A percentile compares a stretch with the other conserved stretches of the same genome.
These are phyloP conservation scores for Leucopsar rothschildi DNA, from an alignment of 2,113 vertebrate species.

Conservation along the genomic window DNA sequence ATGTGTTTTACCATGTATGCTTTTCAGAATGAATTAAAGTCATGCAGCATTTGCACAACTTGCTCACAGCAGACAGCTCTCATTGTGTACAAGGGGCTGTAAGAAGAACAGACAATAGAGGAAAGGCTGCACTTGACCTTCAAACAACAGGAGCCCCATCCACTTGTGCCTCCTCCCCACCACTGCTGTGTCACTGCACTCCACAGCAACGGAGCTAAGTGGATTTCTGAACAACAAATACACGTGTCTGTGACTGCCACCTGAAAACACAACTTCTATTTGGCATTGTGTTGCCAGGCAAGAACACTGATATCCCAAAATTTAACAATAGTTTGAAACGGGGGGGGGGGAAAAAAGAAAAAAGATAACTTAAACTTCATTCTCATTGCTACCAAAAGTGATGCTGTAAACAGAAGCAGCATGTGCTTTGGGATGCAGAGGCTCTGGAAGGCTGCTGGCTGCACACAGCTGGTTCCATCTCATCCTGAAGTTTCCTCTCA, in stretches of 20 bases:
- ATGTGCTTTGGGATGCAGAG: neutral
- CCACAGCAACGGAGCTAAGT: neutral
- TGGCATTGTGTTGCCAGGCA: neutral
- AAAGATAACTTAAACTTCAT: neutral
- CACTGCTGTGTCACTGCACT: neutral
- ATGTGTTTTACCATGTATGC: slow-evolving; percentile 52
- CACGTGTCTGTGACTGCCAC: neutral
- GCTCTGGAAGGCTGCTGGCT: neutral
- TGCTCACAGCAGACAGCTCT: slow-evolving; percentile 74
- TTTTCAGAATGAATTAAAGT: slow-evolving; percentile 70
- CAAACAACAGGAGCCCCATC: neutral
- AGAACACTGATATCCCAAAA: neutral
- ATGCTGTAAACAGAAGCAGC: neutral
- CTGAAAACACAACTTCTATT: neutral
- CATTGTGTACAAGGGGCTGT: slow-evolving; percentile 72
- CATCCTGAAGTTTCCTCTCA: neutral
- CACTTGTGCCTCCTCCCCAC: neutral
- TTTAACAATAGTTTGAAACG: neutral
- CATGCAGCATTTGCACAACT: slow-evolving; percentile 69
- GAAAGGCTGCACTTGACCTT: neutral
- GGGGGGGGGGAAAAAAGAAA: neutral
- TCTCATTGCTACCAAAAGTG: neutral
- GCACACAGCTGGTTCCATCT: neutral
- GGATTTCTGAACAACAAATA: neutral
- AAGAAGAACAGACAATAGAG: slow-evolving; percentile 53